Conservation (phyloP, 2,888 invertebrate genomes). For the Eupsilia transversa region DNA sequence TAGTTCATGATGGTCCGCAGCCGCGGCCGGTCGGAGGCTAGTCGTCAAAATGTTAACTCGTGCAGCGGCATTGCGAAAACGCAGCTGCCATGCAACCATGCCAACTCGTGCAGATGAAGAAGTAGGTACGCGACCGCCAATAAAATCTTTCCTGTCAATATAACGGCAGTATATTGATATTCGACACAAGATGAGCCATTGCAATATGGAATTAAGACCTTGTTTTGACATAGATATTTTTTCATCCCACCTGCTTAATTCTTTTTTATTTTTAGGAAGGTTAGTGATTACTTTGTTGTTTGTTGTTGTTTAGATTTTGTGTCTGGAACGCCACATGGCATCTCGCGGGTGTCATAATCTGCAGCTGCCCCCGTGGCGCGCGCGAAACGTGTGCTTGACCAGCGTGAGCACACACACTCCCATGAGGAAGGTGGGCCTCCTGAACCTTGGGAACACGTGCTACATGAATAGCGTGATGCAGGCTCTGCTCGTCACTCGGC, state of each 20-base stretch:
- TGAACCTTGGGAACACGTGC: slow-evolving; percentile 96
- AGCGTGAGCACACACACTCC: slow-evolving; percentile 71
- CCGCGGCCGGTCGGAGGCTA: slow-evolving; percentile 40
- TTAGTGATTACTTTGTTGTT: slow-evolving; percentile 19
- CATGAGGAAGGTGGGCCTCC: slow-evolving; percentile 92
- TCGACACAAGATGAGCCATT: neutral
- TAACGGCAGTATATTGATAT: neutral
- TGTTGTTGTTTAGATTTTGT: slow-evolving; percentile 74
- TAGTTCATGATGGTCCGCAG: slow-evolving; percentile 43
- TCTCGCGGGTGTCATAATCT: slow-evolving; percentile 80
- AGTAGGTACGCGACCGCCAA: slow-evolving; percentile 15
- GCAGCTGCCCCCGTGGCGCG: slow-evolving; percentile 78
- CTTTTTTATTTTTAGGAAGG: neutral
- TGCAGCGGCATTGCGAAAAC: neutral
- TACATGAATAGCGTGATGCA: slow-evolving; percentile 97
- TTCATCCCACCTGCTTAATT: neutral
- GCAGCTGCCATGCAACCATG: neutral
- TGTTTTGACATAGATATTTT: neutral
- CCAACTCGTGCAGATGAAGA: neutral
- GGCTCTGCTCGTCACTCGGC: slow-evolving; percentile 95
- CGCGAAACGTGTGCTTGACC: slow-evolving; percentile 69
- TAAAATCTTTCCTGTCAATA: neutral
- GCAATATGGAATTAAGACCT: slow-evolving; percentile 11
- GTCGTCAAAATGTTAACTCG: slow-evolving; percentile 44
- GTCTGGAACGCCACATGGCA: slow-evolving; percentile 85